These are phyloP conservation scores for Poecilia gillii DNA, from an alignment of 2,797 vertebrate genomes.

Conservation along the genomic window DNA sequence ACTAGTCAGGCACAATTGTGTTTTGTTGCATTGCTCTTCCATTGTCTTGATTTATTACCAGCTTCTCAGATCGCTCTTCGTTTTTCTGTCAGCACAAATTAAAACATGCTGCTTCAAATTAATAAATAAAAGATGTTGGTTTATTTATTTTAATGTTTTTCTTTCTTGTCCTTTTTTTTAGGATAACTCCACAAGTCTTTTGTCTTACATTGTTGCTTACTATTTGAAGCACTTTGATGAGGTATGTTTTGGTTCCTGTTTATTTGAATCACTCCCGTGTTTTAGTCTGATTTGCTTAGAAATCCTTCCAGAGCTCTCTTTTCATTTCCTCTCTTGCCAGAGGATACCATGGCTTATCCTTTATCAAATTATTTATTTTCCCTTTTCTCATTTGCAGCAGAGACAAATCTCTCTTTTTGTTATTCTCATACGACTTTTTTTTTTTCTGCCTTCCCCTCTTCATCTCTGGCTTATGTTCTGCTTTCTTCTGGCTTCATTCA, in stretches of 20 bases:
- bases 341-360: conserved; percentile 80
- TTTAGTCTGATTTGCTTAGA: conserved; percentile 79
- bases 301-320: conserved; percentile 79
- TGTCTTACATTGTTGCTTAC: conserved; percentile 95
- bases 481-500: conserved; percentile 78
- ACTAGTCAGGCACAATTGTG: conserved; percentile 52
- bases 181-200: conserved; percentile 96
- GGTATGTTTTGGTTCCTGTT: conserved; percentile 88
- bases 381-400: conserved; percentile 75
- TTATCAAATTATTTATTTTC: conserved; percentile 84
- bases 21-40: conserved; percentile 66
- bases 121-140: conserved; percentile 76
- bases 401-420: conserved; percentile 70
- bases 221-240: conserved; percentile 98
- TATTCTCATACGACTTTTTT: conserved; percentile 57
- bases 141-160: conserved; percentile 78
- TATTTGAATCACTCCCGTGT: conserved; percentile 76
- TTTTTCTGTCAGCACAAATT: conserved; percentile 66
- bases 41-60: conserved; percentile 62
- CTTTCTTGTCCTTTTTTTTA: conserved; percentile 78
- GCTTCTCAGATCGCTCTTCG: conserved; percentile 50
- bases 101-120: conserved; percentile 71
- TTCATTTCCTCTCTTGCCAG: conserved; percentile 78
- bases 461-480: conserved; percentile 53
- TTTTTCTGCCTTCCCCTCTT: conserved; percentile 66